Evolutionary conservation across 2,888 invertebrate species (phyloP), one percentile per base, ranked within the genome.

Genomic region (Platycnemis pennipes): DNA sequence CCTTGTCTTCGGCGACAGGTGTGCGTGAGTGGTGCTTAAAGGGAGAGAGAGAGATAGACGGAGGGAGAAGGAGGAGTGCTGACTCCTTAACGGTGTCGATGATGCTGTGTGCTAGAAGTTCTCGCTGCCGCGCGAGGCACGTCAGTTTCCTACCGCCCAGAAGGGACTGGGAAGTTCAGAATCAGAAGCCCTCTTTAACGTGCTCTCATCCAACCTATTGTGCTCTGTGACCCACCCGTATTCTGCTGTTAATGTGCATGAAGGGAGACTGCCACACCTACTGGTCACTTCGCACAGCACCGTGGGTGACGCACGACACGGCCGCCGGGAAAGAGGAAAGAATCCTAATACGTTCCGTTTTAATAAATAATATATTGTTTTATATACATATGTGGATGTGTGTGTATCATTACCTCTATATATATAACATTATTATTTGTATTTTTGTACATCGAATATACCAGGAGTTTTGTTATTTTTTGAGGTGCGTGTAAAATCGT

Each of bases 401-500:
- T 91, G 91, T 63, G 91, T 42, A 63, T 44, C 56, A 63, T 87
- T 87, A 87, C 87, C 87, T 87, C 46, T 46, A 44, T 87, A 87
- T 88, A 46, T 63, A 77, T 77, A 77, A 77, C 56, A 63, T 91
- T 63, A 44, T 91, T 63, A 56, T 63, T 91, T 91, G 56, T 91
- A 91, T 91, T 91, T 91, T 91, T 91, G 63, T 91, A 91, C 91
- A 63, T 44, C 44, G 91, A 89, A 89, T 56, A 87, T 56, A 42
- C 89, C 42, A 56, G 56, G 63, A 44, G 63, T 91, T 91, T 44
- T 69, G 91, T 91, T 91, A 91, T 91, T 63, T 91, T 91, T 91
- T 91, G 56, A 91, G 44, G 63, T 87, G 69, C 16, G 63, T 44
- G 56, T 63, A 91, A 42, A 89, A n/a, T 22, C 77, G n/a, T 91